phyloP scores from a whole-genome alignment of 1,140 invertebrate genomes.

The Planococcus citri region DNA sequence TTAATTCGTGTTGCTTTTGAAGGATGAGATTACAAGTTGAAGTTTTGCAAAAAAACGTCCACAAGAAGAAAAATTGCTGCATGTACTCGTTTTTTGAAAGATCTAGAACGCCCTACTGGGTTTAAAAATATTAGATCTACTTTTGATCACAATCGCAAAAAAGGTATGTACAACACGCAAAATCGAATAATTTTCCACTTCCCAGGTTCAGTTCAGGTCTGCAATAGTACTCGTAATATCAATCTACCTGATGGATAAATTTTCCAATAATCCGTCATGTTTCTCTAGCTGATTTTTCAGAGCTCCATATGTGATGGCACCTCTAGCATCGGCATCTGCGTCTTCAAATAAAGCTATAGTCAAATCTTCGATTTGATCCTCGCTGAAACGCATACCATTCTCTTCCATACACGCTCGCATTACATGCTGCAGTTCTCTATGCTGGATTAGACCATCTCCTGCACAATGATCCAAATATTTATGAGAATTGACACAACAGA shows the following conservation, averaged over 20 bases:
- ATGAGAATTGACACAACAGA: not conserved
- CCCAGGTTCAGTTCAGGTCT: too few species aligned
- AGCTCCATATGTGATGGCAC: slow-evolving; percentile 79
- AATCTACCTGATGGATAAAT: slow-evolving; percentile 73
- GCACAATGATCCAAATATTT: slow-evolving; percentile 22
- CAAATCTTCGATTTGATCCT: slow-evolving; percentile 73
- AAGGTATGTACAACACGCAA: too few species aligned
- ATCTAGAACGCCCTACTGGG: too few species aligned
- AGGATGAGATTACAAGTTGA: too few species aligned
- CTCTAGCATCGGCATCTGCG: slow-evolving; percentile 63
- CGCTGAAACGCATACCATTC: slow-evolving; percentile 82
- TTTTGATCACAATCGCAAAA: too few species aligned
- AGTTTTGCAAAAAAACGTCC: too few species aligned
- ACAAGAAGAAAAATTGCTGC: too few species aligned
- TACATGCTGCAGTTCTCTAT: slow-evolving; percentile 74
- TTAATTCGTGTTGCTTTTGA: too few species aligned
- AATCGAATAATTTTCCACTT: too few species aligned
- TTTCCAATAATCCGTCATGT: slow-evolving; percentile 76
- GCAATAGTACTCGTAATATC: not conserved
- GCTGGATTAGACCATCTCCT: slow-evolving; percentile 84
- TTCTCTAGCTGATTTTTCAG: slow-evolving; percentile 72
- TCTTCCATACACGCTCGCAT: slow-evolving; percentile 88
- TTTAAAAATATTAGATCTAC: too few species aligned
- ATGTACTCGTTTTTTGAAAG: too few species aligned
- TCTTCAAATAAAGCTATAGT: slow-evolving; percentile 83